Conservation (phyloP, 1,140 invertebrate species). For the Panagrolaimus sp. region DNA sequence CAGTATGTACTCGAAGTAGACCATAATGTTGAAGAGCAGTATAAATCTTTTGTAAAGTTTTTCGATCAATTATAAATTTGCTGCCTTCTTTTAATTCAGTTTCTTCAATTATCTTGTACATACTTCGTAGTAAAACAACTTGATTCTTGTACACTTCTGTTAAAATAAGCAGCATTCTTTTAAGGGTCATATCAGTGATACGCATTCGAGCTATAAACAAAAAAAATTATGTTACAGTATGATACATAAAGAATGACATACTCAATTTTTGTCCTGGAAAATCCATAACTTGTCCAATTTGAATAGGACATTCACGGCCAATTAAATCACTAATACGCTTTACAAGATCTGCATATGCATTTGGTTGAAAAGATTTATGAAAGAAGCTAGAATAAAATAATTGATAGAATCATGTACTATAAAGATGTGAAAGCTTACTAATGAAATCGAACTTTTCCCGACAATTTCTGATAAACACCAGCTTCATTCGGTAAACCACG, state of each 20-base stretch:
- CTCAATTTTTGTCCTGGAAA: conserved; percentile 30
- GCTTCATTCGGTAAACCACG: conserved; percentile 26
- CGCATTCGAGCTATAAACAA: conserved; percentile 14
- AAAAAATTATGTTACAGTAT: neutral
- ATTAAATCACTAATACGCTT: conserved; percentile 20
- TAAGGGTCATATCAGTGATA: conserved; percentile 27
- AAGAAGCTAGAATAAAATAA: conserved; percentile 36
- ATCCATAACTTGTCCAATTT: conserved; percentile 37
- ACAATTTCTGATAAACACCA: conserved; percentile 38
- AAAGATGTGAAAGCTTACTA: neutral
- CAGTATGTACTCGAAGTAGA: no score
- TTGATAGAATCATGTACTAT: neutral
- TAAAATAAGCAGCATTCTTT: conserved; percentile 23
- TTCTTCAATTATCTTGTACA: conserved; percentile 12
- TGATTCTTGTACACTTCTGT: neutral
- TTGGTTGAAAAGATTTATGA: conserved; percentile 28
- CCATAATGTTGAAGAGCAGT: conserved; percentile 4
- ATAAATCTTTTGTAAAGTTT: conserved; percentile 29
- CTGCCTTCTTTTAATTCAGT: conserved; percentile 27
- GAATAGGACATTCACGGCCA: conserved; percentile 30
- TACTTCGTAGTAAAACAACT: conserved; percentile 28
- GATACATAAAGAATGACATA: conserved; percentile 17
- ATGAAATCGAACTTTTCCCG: conserved; percentile 29
- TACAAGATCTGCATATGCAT: conserved; percentile 21
- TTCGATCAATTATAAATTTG: conserved; percentile 36